A percentile compares a stretch with the other conserved stretches of the same genome.
phyloP scores from a whole-genome alignment of 2,888 invertebrate genomes.

The Lamellibrachia columna region DNA sequence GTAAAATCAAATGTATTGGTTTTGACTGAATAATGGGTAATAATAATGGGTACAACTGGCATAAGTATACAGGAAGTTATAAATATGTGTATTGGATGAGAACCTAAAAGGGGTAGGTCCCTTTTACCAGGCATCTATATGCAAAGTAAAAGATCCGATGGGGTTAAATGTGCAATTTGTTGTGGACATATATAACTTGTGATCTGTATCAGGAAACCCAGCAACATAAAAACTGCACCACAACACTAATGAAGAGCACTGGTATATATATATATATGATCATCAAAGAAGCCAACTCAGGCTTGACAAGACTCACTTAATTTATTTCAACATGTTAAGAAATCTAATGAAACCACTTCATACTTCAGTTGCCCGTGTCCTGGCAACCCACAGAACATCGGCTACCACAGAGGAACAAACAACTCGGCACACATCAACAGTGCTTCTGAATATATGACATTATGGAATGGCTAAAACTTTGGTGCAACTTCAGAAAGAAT shows the following conservation, averaged over 20 bases:
- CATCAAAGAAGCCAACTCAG: not conserved
- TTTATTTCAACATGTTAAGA: conserved; percentile 6
- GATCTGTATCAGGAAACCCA: not conserved
- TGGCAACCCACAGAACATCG: not conserved
- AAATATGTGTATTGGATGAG: not conserved
- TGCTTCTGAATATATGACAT: too few relatives aligned
- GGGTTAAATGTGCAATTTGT: too few relatives aligned
- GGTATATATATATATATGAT: too few relatives aligned
- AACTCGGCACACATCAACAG: not conserved
- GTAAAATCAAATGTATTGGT: too few relatives aligned
- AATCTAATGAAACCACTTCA: not conserved
- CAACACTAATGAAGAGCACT: not conserved
- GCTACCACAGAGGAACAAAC: not conserved
- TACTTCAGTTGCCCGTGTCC: not conserved
- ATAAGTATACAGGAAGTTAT: not conserved
- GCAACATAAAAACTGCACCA: not conserved
- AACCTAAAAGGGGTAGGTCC: not conserved
- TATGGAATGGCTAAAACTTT: not conserved
- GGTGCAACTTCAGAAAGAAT: not conserved
- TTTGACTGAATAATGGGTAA: too few relatives aligned
- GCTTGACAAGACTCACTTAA: conserved; percentile 1
- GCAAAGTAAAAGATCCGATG: too few relatives aligned
- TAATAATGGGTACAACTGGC: not conserved
- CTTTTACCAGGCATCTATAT: not conserved
- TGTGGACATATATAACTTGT: not conserved